These are phyloP conservation scores for Drosophila dunni DNA, from an alignment of 1,140 invertebrate genomes.

Conservation along the genomic window DNA sequence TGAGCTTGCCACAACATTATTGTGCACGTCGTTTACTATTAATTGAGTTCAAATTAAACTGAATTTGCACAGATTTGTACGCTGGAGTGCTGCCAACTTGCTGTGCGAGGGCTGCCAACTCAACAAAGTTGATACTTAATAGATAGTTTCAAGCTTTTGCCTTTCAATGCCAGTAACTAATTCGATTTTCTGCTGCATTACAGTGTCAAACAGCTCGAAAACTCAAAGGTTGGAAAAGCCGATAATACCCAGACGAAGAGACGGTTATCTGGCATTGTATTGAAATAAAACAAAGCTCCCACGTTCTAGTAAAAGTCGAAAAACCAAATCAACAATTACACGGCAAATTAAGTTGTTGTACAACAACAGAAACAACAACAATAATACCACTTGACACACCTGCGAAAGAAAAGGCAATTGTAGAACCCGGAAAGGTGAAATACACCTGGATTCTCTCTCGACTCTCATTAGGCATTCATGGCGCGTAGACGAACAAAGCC, in stretches of 20 bases:
- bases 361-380: constrained; percentile 15
- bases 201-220: background rate
- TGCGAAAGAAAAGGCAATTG: constrained; percentile 23
- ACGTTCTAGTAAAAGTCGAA: constrained; percentile 67
- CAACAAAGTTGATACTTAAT: background rate
- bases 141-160: background rate
- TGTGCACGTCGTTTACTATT: constrained; percentile 33
- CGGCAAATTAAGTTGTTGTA: constrained; percentile 56
- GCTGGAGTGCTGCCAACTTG: background rate
- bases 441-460: constrained; percentile 36
- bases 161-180: background rate
- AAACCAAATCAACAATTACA: constrained; percentile 71
- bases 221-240: constrained; percentile 19
- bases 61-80: constrained; percentile 14
- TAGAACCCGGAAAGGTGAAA: constrained; percentile 20
- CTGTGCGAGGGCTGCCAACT: background rate
- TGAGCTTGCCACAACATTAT: constrained; percentile 54
- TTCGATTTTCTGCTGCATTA: constrained; percentile 8
- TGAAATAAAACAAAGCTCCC: constrained; percentile 57
- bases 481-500: constrained; percentile 59
- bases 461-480: constrained; percentile 66
- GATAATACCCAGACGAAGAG: constrained; percentile 22
- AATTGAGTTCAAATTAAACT: constrained; percentile 39
- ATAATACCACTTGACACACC: constrained; percentile 35
- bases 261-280: constrained; percentile 34